Base-by-base conservation (phyloP, 1,140 invertebrate genomes). In the Bombus fervidus region DNA sequence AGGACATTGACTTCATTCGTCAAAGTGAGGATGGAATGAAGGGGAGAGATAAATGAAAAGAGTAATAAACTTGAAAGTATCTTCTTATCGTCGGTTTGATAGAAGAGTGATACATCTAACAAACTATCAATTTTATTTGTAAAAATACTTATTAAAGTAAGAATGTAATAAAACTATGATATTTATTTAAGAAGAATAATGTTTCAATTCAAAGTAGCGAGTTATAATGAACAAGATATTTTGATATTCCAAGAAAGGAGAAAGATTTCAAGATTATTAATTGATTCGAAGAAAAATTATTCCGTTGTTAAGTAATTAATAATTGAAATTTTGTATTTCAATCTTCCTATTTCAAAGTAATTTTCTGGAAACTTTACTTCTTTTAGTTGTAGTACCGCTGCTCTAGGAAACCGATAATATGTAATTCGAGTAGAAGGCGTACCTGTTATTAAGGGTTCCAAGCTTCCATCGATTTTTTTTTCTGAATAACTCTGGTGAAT, bases 1-100 rank as follows among this genome's bases (percentile, higher is more conserved):
- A 59, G 75, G 82, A 77, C 82, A 37, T 84, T 85, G 68, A 85
- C 83, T 85, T 28, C 10, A n/a, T 39, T 28, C 18, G 39, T 18
- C 18, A 72, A 31, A 8, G 22, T 4, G 34, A n/a, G n/a, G 28
- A 22, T 41, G 34, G 12, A 9, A 10, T 2, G 64, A 31, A 37
- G 59, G n/a, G 28, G 22, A 22, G 62, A 78, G 31, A 75, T 6
- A 53, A 62, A 62, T 62, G 28, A 62, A 62, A 62, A 62, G 59
- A n/a, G 59, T 62, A 62, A 62, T 62, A 62, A 62, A 62, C 28
- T n/a, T n/a, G 59, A n/a, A 62, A 62, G 59, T 18, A 53, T 53
- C 47, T 62, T 62, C 28, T 3, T 3, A 62, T 62, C 28, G 59
- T n/a, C 25, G 25, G 22, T 62, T 62, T n/a, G 28, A 62, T 62